These are phyloP conservation scores for Danionella dracula DNA, from an alignment of 2,797 vertebrate species.

Conservation along the genomic window DNA sequence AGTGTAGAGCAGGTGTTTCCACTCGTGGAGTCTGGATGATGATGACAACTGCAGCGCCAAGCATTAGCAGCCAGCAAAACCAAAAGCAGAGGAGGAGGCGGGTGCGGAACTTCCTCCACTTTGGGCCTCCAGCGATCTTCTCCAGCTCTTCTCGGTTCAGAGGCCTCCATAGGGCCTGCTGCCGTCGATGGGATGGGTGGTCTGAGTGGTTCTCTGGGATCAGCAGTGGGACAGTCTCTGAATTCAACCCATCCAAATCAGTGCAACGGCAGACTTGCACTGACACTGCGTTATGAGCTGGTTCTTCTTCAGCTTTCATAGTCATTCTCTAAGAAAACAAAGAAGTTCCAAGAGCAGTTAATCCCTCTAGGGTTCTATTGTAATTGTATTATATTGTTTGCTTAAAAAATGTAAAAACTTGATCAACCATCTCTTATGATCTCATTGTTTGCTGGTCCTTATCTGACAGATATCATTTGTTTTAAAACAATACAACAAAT, in stretches of 20 bases:
- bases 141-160: constrained; percentile 63
- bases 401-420: too few species aligned
- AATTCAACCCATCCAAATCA: constrained; percentile 38
- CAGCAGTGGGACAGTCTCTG: constrained; percentile 57
- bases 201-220: constrained; percentile 34
- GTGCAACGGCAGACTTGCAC: neutral
- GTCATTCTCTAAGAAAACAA: constrained; percentile 49
- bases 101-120: constrained; percentile 62
- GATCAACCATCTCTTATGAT: too few species aligned
- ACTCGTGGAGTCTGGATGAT: constrained; percentile 55
- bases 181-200: neutral
- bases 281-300: constrained; percentile 50
- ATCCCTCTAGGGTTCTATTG: too few species aligned
- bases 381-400: too few species aligned
- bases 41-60: constrained; percentile 53
- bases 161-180: constrained; percentile 43
- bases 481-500: too few species aligned
- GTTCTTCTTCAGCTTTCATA: constrained; percentile 54
- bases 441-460: too few species aligned
- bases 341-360: too few species aligned
- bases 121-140: constrained; percentile 44
- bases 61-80: constrained; percentile 58
- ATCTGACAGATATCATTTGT: too few species aligned
- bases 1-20: constrained; percentile 42
- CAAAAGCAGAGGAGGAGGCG: constrained; percentile 65